Percentiles rank a stretch among this genome's conserved stretches.
These are phyloP conservation scores for Melipona quadrifasciata DNA, from an alignment of 1,140 invertebrate species.

Conservation along the genomic window DNA sequence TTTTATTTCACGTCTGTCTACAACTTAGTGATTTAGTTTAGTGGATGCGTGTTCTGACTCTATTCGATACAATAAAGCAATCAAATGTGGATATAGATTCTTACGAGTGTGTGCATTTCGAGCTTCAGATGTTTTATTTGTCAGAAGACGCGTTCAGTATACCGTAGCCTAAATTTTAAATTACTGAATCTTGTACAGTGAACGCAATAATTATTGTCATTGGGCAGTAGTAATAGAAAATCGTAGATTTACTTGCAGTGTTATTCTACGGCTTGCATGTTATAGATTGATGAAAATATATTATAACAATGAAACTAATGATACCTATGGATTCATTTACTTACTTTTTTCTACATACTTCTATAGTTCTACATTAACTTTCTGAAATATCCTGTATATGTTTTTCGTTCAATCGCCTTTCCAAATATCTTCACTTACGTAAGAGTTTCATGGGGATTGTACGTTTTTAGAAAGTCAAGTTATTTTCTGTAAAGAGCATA, in stretches of 20 bases:
- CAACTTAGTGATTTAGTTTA: neutral
- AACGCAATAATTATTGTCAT: neutral
- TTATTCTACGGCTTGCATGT: neutral
- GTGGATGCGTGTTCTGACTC: neutral
- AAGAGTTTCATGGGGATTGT: neutral
- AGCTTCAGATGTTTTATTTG: neutral
- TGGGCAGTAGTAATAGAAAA: neutral
- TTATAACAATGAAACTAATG: neutral
- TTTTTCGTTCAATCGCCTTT: conserved; percentile 12
- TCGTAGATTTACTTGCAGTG: neutral
- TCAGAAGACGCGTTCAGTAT: no score
- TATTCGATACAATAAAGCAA: neutral
- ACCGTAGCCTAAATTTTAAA: no score
- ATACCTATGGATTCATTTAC: neutral
- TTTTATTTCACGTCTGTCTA: no score
- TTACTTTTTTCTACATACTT: no score
- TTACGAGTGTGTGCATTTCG: neutral
- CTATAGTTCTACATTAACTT: neutral
- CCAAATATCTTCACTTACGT: neutral
- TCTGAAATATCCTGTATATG: neutral
- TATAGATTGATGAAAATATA: neutral
- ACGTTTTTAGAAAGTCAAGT: neutral
- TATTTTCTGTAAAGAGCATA: neutral
- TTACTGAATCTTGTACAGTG: neutral
- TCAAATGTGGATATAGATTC: neutral